These are phyloP conservation scores for Hycleus phaleratus DNA, from an alignment of 1,140 invertebrate genomes.

Conservation along the genomic window DNA sequence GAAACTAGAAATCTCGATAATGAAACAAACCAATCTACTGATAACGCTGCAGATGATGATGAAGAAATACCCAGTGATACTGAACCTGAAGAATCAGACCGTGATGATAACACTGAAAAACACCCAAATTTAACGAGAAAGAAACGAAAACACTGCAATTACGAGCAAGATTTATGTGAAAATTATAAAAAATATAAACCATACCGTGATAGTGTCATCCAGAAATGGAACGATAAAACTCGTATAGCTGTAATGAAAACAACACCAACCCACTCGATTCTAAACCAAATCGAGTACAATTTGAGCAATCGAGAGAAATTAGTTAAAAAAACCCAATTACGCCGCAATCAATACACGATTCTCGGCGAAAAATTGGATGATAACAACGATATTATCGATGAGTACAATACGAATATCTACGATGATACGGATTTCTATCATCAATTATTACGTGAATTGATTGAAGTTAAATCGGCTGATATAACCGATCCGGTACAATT, in stretches of 20 bases:
- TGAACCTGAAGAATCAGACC: slow-evolving; percentile 40
- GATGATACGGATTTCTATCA: slow-evolving; percentile 98
- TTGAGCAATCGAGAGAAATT: slow-evolving; percentile 70
- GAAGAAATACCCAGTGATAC: slow-evolving; percentile 46
- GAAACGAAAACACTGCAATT: slow-evolving; percentile 58
- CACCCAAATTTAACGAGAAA: slow-evolving; percentile 32
- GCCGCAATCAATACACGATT: slow-evolving; percentile 66
- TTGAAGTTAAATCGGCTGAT: slow-evolving; percentile 80
- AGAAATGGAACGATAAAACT: slow-evolving; percentile 94
- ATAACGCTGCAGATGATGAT: slow-evolving; percentile 40
- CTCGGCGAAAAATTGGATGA: slow-evolving; percentile 51
- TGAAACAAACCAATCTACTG: slow-evolving; percentile 20
- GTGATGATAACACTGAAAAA: slow-evolving; percentile 29
- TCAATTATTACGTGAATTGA: slow-evolving; percentile 81
- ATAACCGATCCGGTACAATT: slow-evolving; percentile 74
- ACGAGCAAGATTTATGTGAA: slow-evolving; percentile 53
- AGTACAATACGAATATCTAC: slow-evolving; percentile 80
- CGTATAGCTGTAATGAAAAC: slow-evolving; percentile 49
- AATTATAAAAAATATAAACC: slow-evolving; percentile 56
- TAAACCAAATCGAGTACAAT: slow-evolving; percentile 83
- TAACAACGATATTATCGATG: slow-evolving; percentile 32
- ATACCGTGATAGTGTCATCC: slow-evolving; percentile 71
- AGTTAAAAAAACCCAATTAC: slow-evolving; percentile 71
- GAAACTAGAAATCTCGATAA: slow-evolving; percentile 50
- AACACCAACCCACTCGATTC: slow-evolving; percentile 60